Base-by-base conservation (phyloP, 2,113 vertebrate species). In the Edolisoma coerulescens region DNA sequence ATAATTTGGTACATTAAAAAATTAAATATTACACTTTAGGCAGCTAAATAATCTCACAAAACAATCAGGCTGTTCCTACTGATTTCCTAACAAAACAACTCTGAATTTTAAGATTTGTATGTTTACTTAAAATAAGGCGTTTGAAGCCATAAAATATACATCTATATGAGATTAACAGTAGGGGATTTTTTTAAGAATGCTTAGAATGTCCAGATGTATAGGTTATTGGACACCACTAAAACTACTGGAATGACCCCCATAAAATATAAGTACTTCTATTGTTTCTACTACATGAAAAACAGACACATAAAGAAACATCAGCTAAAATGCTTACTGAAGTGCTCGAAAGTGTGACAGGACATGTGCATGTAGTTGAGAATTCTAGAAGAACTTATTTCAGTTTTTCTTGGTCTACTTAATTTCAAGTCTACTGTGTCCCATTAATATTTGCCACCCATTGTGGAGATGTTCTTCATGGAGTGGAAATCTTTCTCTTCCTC, bases 341-440 rank as follows among this genome's bases (percentile, higher is more conserved):
- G 21, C 41, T 76, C 76, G 35, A 35, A 76, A 60, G 28, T 1
- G 1, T 42, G 22, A 41, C 39, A 82, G 16, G 42, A 73, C 9
- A 20, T 11, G 10, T 20, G 22, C 0, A 0, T 73, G 16, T 26
- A 65, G 33, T 2, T 77, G 33, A 49, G 10, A 7, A 4, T 27
- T 60, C 47, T 37, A 61, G 45, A 60, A 42, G 12, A n/a, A 71
- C 3, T 27, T 33, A 20, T 23, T 71, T 71, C 47, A 56, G 9
- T 32, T 74, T 64, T 45, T 59, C 41, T 74, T 56, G 7, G 20
- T 56, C 24, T 10, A 13, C 41, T 22, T 73, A 65, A 39, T 70
- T 59, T 76, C 15, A 41, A 56, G 59, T 44, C 21, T 27, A 59
- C 13, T n/a, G 54, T 64, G 21, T 61, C 28, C 33, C 13, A 33